These are phyloP conservation scores for Ypsolopha sequella DNA, from an alignment of 2,888 invertebrate genomes.

Conservation along the genomic window DNA sequence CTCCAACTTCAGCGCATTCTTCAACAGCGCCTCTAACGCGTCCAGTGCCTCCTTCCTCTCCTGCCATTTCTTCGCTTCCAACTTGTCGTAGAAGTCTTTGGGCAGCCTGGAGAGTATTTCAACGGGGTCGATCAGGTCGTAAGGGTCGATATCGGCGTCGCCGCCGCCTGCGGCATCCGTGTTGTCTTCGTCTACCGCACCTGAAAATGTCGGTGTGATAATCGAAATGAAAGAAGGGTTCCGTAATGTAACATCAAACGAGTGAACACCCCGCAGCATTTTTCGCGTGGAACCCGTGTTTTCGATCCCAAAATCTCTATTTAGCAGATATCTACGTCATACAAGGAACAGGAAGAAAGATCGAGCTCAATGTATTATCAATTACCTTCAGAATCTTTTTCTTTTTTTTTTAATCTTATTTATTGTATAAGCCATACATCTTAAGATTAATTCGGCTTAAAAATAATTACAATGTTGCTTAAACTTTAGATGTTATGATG, in stretches of 20 bases:
- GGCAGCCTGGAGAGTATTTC: conserved; percentile 94
- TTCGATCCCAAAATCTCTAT: no score
- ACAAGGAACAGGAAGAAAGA: no score
- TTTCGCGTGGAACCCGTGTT: no score
- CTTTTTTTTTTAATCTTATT: no score
- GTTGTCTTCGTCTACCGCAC: conserved; percentile 57
- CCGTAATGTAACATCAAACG: background rate
- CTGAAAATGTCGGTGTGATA: conserved; percentile 18
- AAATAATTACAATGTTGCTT: no score
- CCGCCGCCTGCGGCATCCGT: conserved; percentile 74
- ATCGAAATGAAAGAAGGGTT: no score
- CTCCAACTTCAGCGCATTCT: conserved; percentile 87
- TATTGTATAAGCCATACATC: no score
- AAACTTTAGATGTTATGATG: no score
- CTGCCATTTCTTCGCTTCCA: conserved; percentile 97
- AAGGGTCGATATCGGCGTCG: conserved; percentile 84
- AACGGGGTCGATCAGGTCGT: conserved; percentile 91
- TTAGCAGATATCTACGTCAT: no score
- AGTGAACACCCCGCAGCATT: background rate
- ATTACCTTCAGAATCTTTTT: no score
- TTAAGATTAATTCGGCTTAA: no score
- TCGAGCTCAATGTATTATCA: no score
- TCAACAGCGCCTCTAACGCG: conserved; percentile 80
- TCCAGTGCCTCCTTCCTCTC: conserved; percentile 95
- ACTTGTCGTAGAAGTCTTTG: conserved; percentile 94